These are phyloP conservation scores for Sardinella longiceps DNA, from an alignment of 2,797 vertebrate species.

Conservation along the genomic window DNA sequence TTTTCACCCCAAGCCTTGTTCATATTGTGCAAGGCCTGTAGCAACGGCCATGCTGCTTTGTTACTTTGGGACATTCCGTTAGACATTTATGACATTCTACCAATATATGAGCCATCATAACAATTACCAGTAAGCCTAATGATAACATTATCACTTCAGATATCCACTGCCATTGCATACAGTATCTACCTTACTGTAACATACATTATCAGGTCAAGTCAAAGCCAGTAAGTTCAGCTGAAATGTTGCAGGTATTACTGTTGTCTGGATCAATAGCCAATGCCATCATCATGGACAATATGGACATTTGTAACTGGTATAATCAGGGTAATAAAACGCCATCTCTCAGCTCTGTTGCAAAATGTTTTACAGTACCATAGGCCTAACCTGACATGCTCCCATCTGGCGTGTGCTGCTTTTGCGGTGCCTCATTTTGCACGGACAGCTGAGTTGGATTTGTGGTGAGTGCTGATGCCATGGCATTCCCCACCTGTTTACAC, in stretches of 20 bases:
- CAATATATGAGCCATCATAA: not conserved
- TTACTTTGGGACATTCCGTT: too few relatives aligned
- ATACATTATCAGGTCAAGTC: not conserved
- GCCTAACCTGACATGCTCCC: not conserved
- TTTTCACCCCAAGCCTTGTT: too few relatives aligned
- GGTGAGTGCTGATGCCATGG: not conserved
- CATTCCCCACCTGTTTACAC: conserved; percentile 16
- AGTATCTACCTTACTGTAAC: not conserved
- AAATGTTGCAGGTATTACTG: not conserved
- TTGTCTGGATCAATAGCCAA: not conserved
- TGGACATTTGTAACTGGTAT: not conserved
- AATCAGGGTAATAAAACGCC: not conserved
- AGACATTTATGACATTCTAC: not conserved
- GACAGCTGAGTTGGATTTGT: conserved; percentile 22
- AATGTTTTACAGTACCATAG: not conserved
- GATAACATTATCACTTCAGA: not conserved
- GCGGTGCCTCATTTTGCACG: not conserved
- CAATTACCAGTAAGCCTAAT: not conserved
- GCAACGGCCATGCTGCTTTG: too few relatives aligned
- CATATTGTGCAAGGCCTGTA: too few relatives aligned
- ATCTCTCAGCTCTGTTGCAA: not conserved
- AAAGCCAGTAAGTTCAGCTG: not conserved
- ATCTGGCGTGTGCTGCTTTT: not conserved
- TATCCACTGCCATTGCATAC: too few relatives aligned
- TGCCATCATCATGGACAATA: not conserved